These are phyloP conservation scores for Psilopsiagon aymara DNA, from an alignment of 2,113 vertebrate genomes.

Conservation along the genomic window DNA sequence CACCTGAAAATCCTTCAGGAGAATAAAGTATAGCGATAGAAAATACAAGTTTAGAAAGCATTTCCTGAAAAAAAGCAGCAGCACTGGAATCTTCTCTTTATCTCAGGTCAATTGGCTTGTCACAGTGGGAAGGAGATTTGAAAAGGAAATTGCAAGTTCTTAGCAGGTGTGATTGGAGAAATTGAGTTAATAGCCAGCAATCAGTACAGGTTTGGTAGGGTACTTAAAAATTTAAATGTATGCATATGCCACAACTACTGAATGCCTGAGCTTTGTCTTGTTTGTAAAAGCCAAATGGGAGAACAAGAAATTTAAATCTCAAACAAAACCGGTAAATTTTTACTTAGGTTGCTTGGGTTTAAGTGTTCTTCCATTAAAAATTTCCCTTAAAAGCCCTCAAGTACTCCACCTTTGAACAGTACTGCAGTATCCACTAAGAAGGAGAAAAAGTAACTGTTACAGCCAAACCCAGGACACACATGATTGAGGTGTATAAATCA, in stretches of 20 bases:
- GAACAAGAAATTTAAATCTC: constrained; percentile 19
- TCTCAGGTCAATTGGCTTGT: constrained; percentile 53
- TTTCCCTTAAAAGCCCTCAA: neutral
- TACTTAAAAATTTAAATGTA: constrained; percentile 45
- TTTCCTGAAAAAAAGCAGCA: constrained; percentile 1
- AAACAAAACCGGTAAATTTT: neutral
- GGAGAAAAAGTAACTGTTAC: neutral
- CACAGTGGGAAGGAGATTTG: constrained; percentile 36
- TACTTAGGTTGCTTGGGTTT: neutral
- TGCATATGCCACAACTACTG: neutral
- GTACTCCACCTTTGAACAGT: neutral
- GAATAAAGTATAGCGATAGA: constrained; percentile 33
- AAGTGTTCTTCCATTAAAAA: neutral
- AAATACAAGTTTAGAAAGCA: constrained; percentile 18
- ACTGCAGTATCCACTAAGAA: neutral
- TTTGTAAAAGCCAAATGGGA: constrained; percentile 22
- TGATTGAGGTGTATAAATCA: neutral
- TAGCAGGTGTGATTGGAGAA: constrained; percentile 46
- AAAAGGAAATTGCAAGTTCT: constrained; percentile 64
- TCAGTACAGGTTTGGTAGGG: constrained; percentile 8
- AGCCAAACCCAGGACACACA: neutral
- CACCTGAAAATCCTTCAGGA: constrained; percentile 44
- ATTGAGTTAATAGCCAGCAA: constrained; percentile 47
- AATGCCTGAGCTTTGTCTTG: constrained; percentile 43
- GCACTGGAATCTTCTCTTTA: constrained; percentile 59